These are phyloP conservation scores for Globodera rostochiensis DNA, from an alignment of 1,140 invertebrate genomes.

Conservation along the genomic window DNA sequence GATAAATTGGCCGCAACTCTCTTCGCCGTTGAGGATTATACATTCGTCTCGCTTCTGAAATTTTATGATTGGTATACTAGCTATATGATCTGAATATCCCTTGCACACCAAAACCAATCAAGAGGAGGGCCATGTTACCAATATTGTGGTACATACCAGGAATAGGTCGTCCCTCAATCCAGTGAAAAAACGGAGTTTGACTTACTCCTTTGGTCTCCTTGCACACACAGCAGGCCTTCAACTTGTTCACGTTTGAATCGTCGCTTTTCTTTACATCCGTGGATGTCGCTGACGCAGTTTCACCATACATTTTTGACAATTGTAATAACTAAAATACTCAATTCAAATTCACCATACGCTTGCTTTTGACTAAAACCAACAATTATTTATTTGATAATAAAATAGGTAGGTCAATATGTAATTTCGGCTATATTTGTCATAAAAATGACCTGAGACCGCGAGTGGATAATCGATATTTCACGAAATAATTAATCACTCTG, in stretches of 20 bases:
- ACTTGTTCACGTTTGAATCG: background rate
- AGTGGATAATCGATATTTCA: too few relatives aligned
- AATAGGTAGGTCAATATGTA: background rate
- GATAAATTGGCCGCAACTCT: slow-evolving; percentile 83
- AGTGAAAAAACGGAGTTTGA: too few relatives aligned
- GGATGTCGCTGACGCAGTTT: background rate
- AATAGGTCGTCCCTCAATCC: too few relatives aligned
- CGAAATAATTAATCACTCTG: too few relatives aligned
- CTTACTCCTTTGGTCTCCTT: slow-evolving; percentile 23
- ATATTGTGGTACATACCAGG: too few relatives aligned
- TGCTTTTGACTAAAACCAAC: background rate
- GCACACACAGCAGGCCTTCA: slow-evolving; percentile 22
- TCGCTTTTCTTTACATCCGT: slow-evolving; percentile 8
- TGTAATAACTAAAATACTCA: background rate
- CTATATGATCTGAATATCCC: too few relatives aligned
- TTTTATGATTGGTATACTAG: too few relatives aligned
- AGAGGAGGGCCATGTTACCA: too few relatives aligned
- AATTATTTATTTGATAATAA: background rate
- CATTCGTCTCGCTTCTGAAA: slow-evolving; percentile 67
- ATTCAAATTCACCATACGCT: too few relatives aligned
- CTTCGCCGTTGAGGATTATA: slow-evolving; percentile 88
- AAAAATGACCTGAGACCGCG: too few relatives aligned
- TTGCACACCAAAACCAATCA: too few relatives aligned
- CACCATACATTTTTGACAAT: slow-evolving; percentile 1
- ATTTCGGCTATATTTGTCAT: slow-evolving; percentile 1